Percentiles rank a stretch among this genome's conserved stretches.
These are phyloP conservation scores for Galeopterus variegatus DNA, from an alignment of 2,113 vertebrate genomes.

Conservation along the genomic window DNA sequence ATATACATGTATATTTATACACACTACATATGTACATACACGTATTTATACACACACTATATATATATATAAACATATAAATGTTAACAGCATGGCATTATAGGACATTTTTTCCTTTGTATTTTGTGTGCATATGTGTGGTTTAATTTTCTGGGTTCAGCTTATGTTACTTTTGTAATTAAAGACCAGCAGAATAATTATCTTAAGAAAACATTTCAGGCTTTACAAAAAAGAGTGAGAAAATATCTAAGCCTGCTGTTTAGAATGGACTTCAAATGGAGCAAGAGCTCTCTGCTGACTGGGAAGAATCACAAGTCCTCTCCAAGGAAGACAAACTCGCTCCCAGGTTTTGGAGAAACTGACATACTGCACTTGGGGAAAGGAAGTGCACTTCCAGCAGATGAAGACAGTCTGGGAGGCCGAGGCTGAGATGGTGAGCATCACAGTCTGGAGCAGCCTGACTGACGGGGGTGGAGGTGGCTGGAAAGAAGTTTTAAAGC, in stretches of 20 bases:
- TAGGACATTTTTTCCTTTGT: neutral
- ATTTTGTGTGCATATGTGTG: neutral
- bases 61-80: neutral
- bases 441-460: neutral
- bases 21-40: neutral
- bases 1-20: neutral
- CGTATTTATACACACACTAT: neutral
- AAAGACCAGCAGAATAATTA: neutral
- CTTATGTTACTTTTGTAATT: neutral
- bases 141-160: constrained; percentile 14
- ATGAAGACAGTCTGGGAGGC: neutral
- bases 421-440: neutral
- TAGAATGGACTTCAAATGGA: neutral
- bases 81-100: neutral
- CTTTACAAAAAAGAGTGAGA: neutral
- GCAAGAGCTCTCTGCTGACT: neutral
- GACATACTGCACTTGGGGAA: neutral
- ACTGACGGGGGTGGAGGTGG: fast-evolving
- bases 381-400: neutral
- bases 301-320: neutral
- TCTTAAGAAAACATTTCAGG: neutral
- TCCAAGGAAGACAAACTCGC: neutral
- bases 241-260: neutral
- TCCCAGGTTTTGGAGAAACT: neutral
- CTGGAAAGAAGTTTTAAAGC: neutral